These are phyloP conservation scores for Gorsachius goisagi DNA, from an alignment of 2,113 vertebrate species.

Conservation along the genomic window DNA sequence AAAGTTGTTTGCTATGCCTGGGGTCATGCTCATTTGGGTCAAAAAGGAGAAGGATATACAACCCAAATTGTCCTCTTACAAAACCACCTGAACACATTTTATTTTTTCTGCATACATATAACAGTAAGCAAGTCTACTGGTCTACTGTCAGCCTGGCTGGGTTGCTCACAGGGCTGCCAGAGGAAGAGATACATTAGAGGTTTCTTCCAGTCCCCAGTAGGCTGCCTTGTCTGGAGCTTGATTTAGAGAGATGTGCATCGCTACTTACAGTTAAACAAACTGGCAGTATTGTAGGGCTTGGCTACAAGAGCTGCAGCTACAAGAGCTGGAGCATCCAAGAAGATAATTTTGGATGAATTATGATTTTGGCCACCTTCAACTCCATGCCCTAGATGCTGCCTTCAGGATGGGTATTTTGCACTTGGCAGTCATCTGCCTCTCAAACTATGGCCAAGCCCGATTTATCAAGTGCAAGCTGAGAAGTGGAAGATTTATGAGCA, in stretches of 20 bases:
- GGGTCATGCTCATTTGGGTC: not conserved
- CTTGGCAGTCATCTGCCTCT: not conserved
- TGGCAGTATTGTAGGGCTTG: not conserved
- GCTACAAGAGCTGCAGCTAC: not conserved
- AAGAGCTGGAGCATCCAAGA: not conserved
- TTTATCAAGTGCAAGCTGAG: slow-evolving; percentile 1
- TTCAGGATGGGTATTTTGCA: not conserved
- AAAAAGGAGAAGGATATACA: not conserved
- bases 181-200: not conserved
- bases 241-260: not conserved
- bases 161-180: not conserved
- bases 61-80: not conserved
- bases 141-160: not conserved
- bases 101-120: not conserved
- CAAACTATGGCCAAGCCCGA: not conserved
- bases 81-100: not conserved
- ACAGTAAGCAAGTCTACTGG: not conserved
- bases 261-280: not conserved
- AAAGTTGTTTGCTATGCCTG: not conserved
- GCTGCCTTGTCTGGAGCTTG: not conserved
- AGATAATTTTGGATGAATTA: not conserved
- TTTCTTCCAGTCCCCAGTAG: not conserved
- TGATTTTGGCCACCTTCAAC: not conserved
- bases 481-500: not conserved
- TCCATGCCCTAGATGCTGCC: not conserved